phyloP scores from a whole-genome alignment of 2,888 invertebrate species.

The Notodonta dromedarius region DNA sequence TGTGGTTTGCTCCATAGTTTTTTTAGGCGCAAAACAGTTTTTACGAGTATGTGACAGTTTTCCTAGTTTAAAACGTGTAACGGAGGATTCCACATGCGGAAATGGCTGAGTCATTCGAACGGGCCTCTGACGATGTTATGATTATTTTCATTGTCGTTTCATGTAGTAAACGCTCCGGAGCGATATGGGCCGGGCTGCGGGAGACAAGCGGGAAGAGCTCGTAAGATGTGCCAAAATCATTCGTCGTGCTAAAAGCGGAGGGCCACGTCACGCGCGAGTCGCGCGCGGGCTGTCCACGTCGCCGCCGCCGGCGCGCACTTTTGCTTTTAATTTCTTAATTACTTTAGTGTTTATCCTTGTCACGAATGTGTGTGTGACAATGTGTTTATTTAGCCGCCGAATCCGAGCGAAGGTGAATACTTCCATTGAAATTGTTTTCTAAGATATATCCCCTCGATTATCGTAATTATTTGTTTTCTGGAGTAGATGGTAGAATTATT shows the following conservation, averaged over 20 bases:
- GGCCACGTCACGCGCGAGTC: conserved; percentile 62
- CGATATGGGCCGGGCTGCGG: conserved; percentile 32
- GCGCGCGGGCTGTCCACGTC: conserved; percentile 53
- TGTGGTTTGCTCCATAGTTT: conserved; percentile 8
- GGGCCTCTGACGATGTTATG: conserved; percentile 27
- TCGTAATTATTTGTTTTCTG: neutral
- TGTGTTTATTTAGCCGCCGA: conserved; percentile 8
- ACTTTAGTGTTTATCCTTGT: conserved; percentile 37
- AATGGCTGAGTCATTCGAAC: conserved; percentile 31
- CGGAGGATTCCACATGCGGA: conserved; percentile 4
- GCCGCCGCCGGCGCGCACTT: conserved; percentile 35
- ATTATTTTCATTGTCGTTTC: conserved; percentile 37
- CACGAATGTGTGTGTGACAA: conserved; percentile 23
- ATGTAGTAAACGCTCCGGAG: conserved; percentile 34
- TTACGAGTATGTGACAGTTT: neutral
- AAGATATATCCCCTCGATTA: neutral
- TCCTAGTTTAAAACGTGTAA: neutral
- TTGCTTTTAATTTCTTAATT: conserved; percentile 46
- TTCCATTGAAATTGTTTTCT: neutral
- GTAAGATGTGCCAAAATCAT: conserved; percentile 69
- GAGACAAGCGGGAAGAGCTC: conserved; percentile 67
- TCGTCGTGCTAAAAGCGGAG: conserved; percentile 70
- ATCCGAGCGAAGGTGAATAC: neutral
- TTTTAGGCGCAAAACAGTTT: neutral
- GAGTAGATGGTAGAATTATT: too few relatives aligned